Percentiles rank a stretch among this genome's conserved stretches.
Conservation (phyloP, 2,113 vertebrate genomes). For the Potamarius usumacintae region DNA sequence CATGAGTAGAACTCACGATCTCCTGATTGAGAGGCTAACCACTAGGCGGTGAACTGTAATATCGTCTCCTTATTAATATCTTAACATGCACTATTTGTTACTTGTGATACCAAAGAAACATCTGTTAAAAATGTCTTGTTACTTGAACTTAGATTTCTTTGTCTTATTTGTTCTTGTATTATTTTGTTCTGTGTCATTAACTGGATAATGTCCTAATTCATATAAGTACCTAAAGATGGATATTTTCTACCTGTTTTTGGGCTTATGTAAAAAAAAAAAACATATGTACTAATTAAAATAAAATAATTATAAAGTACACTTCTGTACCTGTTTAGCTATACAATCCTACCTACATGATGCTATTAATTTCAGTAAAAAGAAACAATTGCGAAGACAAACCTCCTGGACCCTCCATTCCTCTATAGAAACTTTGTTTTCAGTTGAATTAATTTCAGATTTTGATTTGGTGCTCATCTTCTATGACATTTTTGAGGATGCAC, state of each 20-base stretch:
- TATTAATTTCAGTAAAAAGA: background rate
- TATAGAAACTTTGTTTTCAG: background rate
- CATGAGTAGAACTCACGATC: too few species aligned
- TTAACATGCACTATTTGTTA: background rate
- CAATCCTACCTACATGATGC: background rate
- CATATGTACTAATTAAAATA: background rate
- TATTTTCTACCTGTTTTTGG: background rate
- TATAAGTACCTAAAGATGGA: background rate
- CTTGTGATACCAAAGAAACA: background rate
- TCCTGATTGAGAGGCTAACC: too few species aligned
- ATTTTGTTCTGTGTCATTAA: background rate
- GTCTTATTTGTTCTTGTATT: background rate
- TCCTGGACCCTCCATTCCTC: background rate
- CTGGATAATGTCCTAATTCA: background rate
- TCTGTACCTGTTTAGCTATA: background rate
- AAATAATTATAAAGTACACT: background rate
- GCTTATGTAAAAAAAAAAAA: background rate
- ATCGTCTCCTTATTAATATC: background rate
- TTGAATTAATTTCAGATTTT: background rate
- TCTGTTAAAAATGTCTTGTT: background rate
- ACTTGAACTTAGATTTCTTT: background rate
- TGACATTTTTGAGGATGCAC: background rate
- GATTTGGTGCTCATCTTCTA: background rate
- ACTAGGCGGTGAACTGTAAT: too few species aligned
- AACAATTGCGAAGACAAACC: background rate